Base-by-base conservation (phyloP, 1,140 invertebrate species). In the Varroa destructor region DNA sequence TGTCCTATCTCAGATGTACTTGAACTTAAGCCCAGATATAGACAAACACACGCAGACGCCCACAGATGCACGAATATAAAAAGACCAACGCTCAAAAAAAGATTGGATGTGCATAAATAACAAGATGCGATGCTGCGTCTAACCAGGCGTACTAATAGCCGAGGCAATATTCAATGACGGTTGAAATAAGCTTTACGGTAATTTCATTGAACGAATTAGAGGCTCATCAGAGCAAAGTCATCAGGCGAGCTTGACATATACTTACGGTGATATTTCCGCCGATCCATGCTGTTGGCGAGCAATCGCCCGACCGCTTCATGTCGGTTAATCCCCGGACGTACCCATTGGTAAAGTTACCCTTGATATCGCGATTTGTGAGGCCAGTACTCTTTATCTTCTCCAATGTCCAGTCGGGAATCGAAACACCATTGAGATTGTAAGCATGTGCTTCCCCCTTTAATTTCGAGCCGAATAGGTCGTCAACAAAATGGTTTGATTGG, bases 181-280 rank as follows among this genome's bases (percentile, higher is more conserved):
- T 25, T 25, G 25, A 25, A 25, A 25, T 25, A 25, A 25, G 25
- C 25, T 25, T 25, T 25, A 25, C 25, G 25, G 25, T 25, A 25
- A 25, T 25, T 25, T 25, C 25, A 25, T 25, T 25, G 25, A 25
- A 25, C 25, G 25, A 25, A 25, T 25, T 25, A 25, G 25, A 25
- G 25, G 25, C 25, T 25, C 25, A 25, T 25, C 25, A 25, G 25
- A 25, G 25, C 25, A 25, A 25, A 25, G 25, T 25, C 25, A 25
- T 25, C 25, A 25, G 25, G 0, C 25, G 25, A 25, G 25, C 25
- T 25, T 25, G 25, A 25, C 25, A 25, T 25, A 25, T 12, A 58
- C 61, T 67, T 37, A 67, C 61, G 40, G 61, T 67, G 61, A 67
- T 67, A 37, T 67, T 67, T n/a, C 61, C 61, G 37, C 61, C 61